Evolutionary conservation across 1,140 invertebrate species (phyloP).

Genomic region (Leptinotarsa lineolata): DNA sequence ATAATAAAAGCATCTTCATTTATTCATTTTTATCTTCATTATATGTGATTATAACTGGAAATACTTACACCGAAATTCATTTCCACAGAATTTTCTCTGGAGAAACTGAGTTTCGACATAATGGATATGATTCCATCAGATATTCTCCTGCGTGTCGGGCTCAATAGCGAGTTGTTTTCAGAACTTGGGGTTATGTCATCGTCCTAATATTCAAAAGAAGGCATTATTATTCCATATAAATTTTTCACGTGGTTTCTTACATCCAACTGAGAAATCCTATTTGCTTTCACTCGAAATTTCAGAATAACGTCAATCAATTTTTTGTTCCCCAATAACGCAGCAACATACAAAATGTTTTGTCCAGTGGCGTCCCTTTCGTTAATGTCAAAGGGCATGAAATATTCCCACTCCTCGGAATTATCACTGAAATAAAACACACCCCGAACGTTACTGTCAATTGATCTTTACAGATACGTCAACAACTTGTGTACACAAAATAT

Average conservation of each 20-base stretch:
- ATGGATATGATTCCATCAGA: slow-evolving; percentile 86
- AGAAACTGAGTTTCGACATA: slow-evolving; percentile 78
- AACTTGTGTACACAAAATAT: too few relatives aligned
- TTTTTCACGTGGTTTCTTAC: slow-evolving; percentile 34
- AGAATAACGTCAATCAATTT: slow-evolving; percentile 80
- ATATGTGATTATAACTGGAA: too few relatives aligned
- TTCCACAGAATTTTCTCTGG: slow-evolving; percentile 56
- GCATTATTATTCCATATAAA: too few relatives aligned
- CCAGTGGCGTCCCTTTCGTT: slow-evolving; percentile 88
- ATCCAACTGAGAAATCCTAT: slow-evolving; percentile 54
- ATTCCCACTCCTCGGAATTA: slow-evolving; percentile 75
- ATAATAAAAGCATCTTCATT: too few relatives aligned
- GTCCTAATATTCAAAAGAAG: slow-evolving; percentile 39
- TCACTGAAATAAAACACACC: slow-evolving; percentile 62
- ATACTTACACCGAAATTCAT: slow-evolving; percentile 38
- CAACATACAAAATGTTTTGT: slow-evolving; percentile 87
- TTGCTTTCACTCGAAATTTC: slow-evolving; percentile 72
- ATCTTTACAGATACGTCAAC: too few relatives aligned
- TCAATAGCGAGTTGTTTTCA: slow-evolving; percentile 55
- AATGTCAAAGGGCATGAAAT: slow-evolving; percentile 85
- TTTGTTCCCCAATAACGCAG: slow-evolving; percentile 81
- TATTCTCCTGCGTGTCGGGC: slow-evolving; percentile 73
- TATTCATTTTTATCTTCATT: too few relatives aligned
- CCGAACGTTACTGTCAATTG: too few relatives aligned
- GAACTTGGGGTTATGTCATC: slow-evolving; percentile 54